phyloP scores from a whole-genome alignment of 2,113 vertebrate species.

The Prionailurus viverrinus region DNA sequence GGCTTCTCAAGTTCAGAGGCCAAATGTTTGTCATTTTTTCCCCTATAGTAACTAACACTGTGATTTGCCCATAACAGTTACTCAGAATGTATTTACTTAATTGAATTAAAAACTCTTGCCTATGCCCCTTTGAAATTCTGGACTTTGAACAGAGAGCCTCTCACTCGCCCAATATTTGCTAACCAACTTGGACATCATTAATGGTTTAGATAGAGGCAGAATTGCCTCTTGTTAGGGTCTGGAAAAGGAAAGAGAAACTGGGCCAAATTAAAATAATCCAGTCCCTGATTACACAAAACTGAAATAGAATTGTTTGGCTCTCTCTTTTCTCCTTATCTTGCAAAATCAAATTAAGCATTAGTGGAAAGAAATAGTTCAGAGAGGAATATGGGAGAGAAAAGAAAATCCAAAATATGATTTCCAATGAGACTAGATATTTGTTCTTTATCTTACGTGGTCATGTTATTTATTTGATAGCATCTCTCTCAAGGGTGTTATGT shows the following conservation, averaged over 20 bases:
- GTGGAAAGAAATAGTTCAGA: conserved; percentile 73
- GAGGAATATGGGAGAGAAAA: conserved; percentile 35
- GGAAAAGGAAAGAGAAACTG: conserved; percentile 42
- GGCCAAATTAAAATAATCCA: conserved; percentile 74
- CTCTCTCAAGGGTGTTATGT: conserved; percentile 76
- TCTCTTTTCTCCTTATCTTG: conserved; percentile 75
- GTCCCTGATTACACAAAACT: conserved; percentile 66
- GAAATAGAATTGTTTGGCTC: conserved; percentile 69
- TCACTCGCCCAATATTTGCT: conserved; percentile 68
- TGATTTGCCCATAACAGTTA: conserved; percentile 2
- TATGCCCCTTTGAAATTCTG: conserved; percentile 72
- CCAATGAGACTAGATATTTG: conserved; percentile 72
- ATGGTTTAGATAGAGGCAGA: conserved; percentile 47
- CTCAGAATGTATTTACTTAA: conserved; percentile 66
- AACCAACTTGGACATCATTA: conserved; percentile 65
- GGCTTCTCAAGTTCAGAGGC: conserved; percentile 19
- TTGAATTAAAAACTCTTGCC: conserved; percentile 64
- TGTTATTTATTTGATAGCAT: conserved; percentile 80
- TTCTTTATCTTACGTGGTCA: conserved; percentile 70
- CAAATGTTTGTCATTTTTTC: conserved; percentile 9
- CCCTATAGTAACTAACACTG: background rate
- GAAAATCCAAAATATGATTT: conserved; percentile 72
- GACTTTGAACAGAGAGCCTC: conserved; percentile 66
- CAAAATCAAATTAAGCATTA: conserved; percentile 79
- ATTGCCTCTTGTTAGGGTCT: conserved; percentile 52